These are phyloP conservation scores for Drosophila nebulosa DNA, from an alignment of 1,140 invertebrate genomes.

Conservation along the genomic window DNA sequence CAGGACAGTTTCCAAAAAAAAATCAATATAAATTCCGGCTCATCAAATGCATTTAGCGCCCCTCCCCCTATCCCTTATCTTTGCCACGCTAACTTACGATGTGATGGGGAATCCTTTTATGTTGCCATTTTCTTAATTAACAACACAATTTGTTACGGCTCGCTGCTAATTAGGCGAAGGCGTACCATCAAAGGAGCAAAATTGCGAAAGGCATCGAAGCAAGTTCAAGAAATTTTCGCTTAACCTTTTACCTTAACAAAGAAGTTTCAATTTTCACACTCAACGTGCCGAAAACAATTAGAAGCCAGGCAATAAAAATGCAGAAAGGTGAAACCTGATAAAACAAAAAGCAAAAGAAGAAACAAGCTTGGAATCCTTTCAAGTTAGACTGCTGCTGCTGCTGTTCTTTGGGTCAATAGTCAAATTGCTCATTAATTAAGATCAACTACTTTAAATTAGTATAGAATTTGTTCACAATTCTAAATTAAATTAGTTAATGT, in stretches of 20 bases:
- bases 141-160: slow-evolving; percentile 48
- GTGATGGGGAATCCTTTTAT: slow-evolving; percentile 50
- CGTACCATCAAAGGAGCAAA: slow-evolving; percentile 45
- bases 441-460: no score
- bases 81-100: slow-evolving; percentile 27
- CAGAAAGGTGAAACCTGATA: slow-evolving; percentile 28
- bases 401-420: no score
- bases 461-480: neutral
- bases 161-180: slow-evolving; percentile 46
- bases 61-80: no score
- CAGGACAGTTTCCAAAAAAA: no score
- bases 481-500: neutral
- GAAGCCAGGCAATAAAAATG: slow-evolving; percentile 12
- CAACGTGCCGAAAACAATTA: slow-evolving; percentile 55
- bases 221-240: slow-evolving; percentile 28
- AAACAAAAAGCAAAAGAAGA: slow-evolving; percentile 3
- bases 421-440: no score
- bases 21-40: neutral
- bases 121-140: slow-evolving; percentile 50
- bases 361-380: slow-evolving; percentile 31
- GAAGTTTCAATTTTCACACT: slow-evolving; percentile 55
- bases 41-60: slow-evolving; percentile 27
- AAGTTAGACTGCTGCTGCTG: slow-evolving; percentile 4
- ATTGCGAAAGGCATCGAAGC: slow-evolving; percentile 39
- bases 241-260: slow-evolving; percentile 34